Percentiles rank a stretch among this genome's conserved stretches.
These are phyloP conservation scores for Drosophila prostipennis DNA, from an alignment of 2,888 invertebrate species.

Conservation along the genomic window DNA sequence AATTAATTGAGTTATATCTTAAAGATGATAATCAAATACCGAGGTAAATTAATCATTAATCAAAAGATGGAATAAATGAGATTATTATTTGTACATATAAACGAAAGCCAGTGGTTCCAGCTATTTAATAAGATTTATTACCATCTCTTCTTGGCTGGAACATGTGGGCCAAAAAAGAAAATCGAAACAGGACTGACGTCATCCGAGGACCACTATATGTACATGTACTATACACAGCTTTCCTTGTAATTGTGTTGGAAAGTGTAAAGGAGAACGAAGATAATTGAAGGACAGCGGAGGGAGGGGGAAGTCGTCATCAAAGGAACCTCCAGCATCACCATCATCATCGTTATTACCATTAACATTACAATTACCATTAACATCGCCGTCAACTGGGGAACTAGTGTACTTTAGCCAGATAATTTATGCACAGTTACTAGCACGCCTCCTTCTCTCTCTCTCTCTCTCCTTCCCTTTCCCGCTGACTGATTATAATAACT, in stretches of 20 bases:
- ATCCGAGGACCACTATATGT: neutral
- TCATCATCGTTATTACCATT: neutral
- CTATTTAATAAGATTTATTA: neutral
- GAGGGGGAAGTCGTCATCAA: conserved; percentile 6
- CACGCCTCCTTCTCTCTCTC: conserved; percentile 24
- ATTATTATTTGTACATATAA: neutral
- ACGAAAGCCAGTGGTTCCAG: neutral
- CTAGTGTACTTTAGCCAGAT: conserved; percentile 12
- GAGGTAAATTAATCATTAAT: neutral
- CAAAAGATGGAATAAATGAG: neutral
- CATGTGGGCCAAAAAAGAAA: neutral
- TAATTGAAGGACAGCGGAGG: conserved; percentile 10
- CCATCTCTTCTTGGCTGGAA: conserved; percentile 16
- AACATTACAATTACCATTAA: neutral
- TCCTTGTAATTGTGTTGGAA: neutral
- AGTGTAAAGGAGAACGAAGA: neutral
- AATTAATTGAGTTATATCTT: too few species aligned
- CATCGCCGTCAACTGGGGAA: neutral
- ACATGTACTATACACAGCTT: neutral
- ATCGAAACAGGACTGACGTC: conserved; percentile 13
- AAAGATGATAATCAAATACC: too few species aligned
- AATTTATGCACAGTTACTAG: conserved; percentile 41
- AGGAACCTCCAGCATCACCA: conserved; percentile 5
- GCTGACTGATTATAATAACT: conserved; percentile 39
- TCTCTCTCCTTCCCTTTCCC: neutral